A percentile compares a stretch with the other conserved stretches of the same genome.
These are phyloP conservation scores for Phocoena sinus DNA, from an alignment of 2,113 vertebrate genomes.

Conservation along the genomic window DNA sequence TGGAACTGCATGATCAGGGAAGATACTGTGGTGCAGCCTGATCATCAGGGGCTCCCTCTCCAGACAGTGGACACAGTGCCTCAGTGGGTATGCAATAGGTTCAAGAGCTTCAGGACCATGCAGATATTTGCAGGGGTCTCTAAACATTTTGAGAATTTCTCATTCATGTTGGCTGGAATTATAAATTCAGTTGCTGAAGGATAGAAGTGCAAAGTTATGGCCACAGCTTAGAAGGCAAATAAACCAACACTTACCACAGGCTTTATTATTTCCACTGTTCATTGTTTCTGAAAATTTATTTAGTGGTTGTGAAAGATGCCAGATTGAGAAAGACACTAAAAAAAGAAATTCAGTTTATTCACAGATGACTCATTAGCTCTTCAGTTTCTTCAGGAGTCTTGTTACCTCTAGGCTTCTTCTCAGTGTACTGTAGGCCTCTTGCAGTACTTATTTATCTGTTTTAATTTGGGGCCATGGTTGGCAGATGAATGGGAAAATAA, in stretches of 20 bases:
- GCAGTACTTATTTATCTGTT: background rate
- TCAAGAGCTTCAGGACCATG: rapidly evolving
- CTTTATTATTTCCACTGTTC: background rate
- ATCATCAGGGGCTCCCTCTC: background rate
- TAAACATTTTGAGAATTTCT: background rate
- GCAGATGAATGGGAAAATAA: background rate
- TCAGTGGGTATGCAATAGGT: background rate
- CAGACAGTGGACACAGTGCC: rapidly evolving
- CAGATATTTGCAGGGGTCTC: background rate
- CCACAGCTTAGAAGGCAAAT: background rate
- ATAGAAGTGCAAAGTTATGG: background rate
- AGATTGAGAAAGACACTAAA: conserved; percentile 1
- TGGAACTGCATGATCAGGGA: background rate
- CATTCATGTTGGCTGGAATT: background rate
- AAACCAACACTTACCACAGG: background rate
- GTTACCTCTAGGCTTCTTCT: background rate
- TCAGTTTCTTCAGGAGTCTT: background rate
- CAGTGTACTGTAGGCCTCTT: background rate
- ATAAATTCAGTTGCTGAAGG: background rate
- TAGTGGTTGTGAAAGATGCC: conserved; percentile 22
- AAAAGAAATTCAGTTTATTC: conserved; percentile 1
- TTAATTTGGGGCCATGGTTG: background rate
- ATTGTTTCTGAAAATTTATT: background rate
- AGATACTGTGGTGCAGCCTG: rapidly evolving
- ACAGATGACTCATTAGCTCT: conserved; percentile 12